Evolutionary conservation across 2,888 invertebrate genomes (phyloP), one percentile per base, ranked within the genome.

Genomic region (Chorisops tibialis): DNA sequence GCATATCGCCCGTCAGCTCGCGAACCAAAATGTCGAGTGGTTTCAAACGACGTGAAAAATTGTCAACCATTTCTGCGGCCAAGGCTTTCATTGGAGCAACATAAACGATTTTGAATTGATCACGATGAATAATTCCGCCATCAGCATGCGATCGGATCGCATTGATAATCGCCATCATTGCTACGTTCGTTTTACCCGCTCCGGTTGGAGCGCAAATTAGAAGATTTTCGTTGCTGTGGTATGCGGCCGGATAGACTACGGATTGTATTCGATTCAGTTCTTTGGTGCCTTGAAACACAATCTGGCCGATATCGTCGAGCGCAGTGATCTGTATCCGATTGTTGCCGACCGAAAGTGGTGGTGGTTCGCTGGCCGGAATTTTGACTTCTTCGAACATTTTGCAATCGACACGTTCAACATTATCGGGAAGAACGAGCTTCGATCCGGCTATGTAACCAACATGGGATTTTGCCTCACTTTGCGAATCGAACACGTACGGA

Each of bases 71-170:
- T 82, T 99, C 99, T 0, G 97, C 89, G 0, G 99, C 99, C 41
- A 99, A 79, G 0, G 99, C 99, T 81, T 99, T 99, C 99, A 99
- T 99, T 2, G 99, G 99, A 0, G 98, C 98, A 68, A 99, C 92
- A 78, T 99, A 99, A 52, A 99, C 91, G 69, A 99, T 95, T 88
- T 98, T 98, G 73, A 98, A 98, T 70, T 93, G 88, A 78, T 96
- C 89, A 71, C 90, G 91, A 79, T 89, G 86, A 59, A 97, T 88
- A 3, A 91, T 83, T 60, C 89, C 89, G 68, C 87, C 84, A 68
- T 88, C 86, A 52, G 94, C 85, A 74, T 95, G 89, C 65, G 91
- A 87, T 67, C 91, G 89, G 48, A 99, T 87, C 68, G 94, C 92
- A 75, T 96, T 92, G 0, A 96, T 85, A 19, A 99, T 89, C 1